Percentiles rank a stretch among this genome's conserved stretches.
Conservation (phyloP, 2,797 vertebrate species). For the Mycteria americana region DNA sequence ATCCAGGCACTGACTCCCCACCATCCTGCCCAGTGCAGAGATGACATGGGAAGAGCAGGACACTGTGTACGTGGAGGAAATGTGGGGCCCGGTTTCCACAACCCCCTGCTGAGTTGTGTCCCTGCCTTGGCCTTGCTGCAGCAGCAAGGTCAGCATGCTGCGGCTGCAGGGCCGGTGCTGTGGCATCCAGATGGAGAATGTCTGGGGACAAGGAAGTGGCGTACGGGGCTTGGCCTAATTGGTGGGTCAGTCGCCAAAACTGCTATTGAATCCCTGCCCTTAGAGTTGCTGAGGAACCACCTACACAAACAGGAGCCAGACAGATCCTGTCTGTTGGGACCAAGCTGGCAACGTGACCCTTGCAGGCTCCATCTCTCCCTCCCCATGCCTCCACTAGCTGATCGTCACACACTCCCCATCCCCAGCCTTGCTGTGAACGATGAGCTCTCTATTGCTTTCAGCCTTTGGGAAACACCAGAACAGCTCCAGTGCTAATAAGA, state of each 20-base stretch:
- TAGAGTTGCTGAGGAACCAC: not conserved
- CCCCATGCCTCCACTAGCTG: not conserved
- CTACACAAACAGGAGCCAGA: not conserved
- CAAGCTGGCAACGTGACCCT: not conserved
- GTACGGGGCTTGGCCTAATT: not conserved
- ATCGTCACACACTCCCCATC: fast-evolving
- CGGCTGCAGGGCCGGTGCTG: fast-evolving
- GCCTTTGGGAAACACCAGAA: not conserved
- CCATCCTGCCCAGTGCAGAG: not conserved
- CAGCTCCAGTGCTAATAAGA: not conserved
- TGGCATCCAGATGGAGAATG: not conserved
- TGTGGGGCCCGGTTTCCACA: not conserved
- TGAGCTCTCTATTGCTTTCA: not conserved
- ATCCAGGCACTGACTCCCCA: not conserved
- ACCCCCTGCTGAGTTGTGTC: not conserved
- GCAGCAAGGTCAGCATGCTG: fast-evolving
- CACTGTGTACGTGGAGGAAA: fast-evolving
- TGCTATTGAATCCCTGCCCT: not conserved
- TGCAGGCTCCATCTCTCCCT: not conserved
- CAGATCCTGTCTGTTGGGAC: not conserved
- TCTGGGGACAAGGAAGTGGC: not conserved
- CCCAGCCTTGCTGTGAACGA: not conserved
- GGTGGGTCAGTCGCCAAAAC: not conserved
- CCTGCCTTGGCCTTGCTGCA: not conserved
- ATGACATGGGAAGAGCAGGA: not conserved